Percentiles rank a stretch among this genome's conserved stretches.
phyloP scores from a whole-genome alignment of 2,113 vertebrate genomes.

The Xiphophorus maculatus region DNA sequence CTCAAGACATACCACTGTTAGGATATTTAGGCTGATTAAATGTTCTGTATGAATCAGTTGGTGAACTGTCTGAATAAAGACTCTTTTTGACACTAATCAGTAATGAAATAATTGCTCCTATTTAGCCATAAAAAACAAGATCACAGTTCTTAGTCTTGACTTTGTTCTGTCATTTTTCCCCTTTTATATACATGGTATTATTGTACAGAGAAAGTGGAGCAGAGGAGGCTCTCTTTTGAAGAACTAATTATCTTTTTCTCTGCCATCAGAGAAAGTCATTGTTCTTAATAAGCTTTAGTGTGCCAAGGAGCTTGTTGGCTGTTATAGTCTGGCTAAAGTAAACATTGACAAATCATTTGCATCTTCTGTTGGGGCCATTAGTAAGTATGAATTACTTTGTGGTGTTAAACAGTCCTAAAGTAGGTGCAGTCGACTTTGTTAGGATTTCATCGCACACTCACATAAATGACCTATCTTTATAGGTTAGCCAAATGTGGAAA shows the following conservation, averaged over 20 bases:
- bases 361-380: conserved; percentile 16
- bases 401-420: conserved; percentile 32
- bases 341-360: conserved; percentile 31
- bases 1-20: not conserved
- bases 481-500: conserved; percentile 58
- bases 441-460: conserved; percentile 20
- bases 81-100: not conserved
- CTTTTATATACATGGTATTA: conserved; percentile 25
- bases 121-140: conserved; percentile 21
- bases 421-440: conserved; percentile 36
- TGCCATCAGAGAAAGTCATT: conserved; percentile 31
- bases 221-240: conserved; percentile 31
- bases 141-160: conserved; percentile 23
- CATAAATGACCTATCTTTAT: conserved; percentile 38
- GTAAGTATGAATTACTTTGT: not conserved
- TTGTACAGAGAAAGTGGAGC: conserved; percentile 42
- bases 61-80: not conserved
- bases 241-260: conserved; percentile 46
- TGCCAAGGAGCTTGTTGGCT: conserved; percentile 21
- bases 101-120: not conserved
- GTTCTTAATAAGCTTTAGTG: conserved; percentile 44
- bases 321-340: conserved; percentile 25
- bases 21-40: conserved; percentile 9
- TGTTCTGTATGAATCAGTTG: not conserved
- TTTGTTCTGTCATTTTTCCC: not conserved